phyloP scores from a whole-genome alignment of 2,113 vertebrate genomes.

The Platycercus adscitus region DNA sequence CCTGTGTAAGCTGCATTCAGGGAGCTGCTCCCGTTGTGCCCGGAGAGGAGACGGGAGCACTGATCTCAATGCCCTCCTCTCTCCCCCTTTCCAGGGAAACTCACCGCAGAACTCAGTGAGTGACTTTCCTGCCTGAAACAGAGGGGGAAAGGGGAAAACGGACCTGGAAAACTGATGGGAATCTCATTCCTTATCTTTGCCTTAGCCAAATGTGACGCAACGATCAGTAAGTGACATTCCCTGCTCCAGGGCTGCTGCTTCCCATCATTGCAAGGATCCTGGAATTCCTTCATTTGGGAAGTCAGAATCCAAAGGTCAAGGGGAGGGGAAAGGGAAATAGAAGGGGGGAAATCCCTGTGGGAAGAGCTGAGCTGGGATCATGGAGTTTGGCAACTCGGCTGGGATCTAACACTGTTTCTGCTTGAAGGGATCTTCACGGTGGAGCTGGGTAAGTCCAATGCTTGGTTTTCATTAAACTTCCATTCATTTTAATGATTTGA shows the following conservation, averaged over 20 bases:
- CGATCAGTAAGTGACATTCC: background rate
- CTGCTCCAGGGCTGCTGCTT: background rate
- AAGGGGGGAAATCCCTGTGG: fast-evolving
- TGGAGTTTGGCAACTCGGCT: no score
- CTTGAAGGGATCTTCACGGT: background rate
- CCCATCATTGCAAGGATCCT: background rate
- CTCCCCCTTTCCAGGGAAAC: background rate
- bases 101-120: background rate
- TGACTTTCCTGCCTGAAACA: no score
- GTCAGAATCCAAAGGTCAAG: background rate
- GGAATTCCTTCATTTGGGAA: background rate
- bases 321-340: background rate
- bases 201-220: background rate
- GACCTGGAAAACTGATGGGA: background rate
- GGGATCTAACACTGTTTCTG: background rate
- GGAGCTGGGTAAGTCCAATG: background rate
- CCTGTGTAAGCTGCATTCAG: background rate
- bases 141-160: background rate
- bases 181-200: background rate
- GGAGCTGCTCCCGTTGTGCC: background rate
- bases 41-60: background rate
- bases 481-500: no score
- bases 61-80: background rate
- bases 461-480: background rate
- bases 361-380: background rate